Base-by-base conservation (phyloP, 2,888 invertebrate genomes). In the Troides helena region DNA sequence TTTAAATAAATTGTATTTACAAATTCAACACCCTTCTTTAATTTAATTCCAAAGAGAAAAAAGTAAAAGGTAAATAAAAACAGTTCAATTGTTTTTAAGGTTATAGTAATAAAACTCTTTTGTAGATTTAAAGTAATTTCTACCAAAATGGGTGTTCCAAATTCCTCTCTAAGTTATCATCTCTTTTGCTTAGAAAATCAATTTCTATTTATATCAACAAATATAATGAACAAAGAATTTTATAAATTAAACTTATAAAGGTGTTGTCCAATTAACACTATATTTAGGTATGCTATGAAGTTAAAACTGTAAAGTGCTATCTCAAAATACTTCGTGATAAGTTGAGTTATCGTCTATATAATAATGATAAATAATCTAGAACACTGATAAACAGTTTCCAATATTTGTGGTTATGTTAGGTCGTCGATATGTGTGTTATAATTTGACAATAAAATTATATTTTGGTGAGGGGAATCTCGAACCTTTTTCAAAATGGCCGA, bases 1-100 rank as follows among this genome's bases (percentile, higher is more conserved):
- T 85, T 85, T 81, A 82, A 91, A 89, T 92, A 90, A 90, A 92
- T 83, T 86, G 81, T 88, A 87, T 86, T 88, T 87, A 85, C 85
- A 86, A 84, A 88, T 84, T 80, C 72, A 58, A 43, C 53, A 65
- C 23, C 2, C 6, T 39, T 25, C 10, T 68, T 62, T 72, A 62
- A 58, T 64, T 67, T 68, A 36, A 4, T 63, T 17, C n/a, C 53
- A 8, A n/a, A 50, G 50, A n/a, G 18, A 12, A 53, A 5, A 3
- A n/a, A 18, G 5, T 5, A 30, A 30, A 30, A 30, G 30, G 30
- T 4, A 30, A 30, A 30, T 30, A 30, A 30, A 30, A 30, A 30
- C 3, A 2, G 5, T 30, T 30, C 30, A 30, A 5, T 30, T 4
- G 30, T 30, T 30, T 30, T 30, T 30, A 30, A 30, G 30, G 30